phyloP scores from a whole-genome alignment of 2,888 invertebrate species.

The Ypsolopha sequella region DNA sequence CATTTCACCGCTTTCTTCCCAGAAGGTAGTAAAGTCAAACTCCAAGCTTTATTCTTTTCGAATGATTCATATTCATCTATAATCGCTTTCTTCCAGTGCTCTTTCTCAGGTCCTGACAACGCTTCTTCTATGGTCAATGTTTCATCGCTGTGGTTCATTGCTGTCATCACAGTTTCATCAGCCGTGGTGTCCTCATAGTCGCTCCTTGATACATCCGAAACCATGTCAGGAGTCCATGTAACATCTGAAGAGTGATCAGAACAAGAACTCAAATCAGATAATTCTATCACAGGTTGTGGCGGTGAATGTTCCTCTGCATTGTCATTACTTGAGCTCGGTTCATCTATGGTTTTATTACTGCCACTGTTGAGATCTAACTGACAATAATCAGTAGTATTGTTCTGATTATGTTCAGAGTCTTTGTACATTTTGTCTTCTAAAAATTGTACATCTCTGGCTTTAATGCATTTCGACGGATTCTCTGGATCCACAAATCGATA shows the following conservation, averaged over 20 bases:
- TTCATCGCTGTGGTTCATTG: neutral
- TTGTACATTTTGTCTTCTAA: neutral
- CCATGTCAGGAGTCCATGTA: conserved; percentile 3
- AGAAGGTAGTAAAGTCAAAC: neutral
- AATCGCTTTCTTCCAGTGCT: conserved; percentile 1
- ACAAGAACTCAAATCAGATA: too few species aligned
- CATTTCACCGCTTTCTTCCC: conserved; percentile 3
- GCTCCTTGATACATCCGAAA: neutral
- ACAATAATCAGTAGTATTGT: too few species aligned
- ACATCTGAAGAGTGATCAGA: neutral
- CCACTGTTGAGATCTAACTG: too few species aligned
- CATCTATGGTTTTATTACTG: too few species aligned
- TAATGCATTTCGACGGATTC: conserved; percentile 3
- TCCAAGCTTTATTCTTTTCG: conserved; percentile 1
- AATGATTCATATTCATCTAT: conserved; percentile 4
- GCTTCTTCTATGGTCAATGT: conserved; percentile 4
- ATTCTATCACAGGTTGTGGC: too few species aligned
- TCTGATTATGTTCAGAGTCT: neutral
- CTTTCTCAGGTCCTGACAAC: conserved; percentile 1
- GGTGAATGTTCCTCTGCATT: too few species aligned
- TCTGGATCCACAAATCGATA: conserved; percentile 8
- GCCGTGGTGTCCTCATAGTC: neutral
- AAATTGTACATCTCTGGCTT: neutral
- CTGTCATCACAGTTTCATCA: neutral
- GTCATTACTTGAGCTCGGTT: too few species aligned